phyloP scores from a whole-genome alignment of 1,140 invertebrate species.

The Cyclargus thomasi region DNA sequence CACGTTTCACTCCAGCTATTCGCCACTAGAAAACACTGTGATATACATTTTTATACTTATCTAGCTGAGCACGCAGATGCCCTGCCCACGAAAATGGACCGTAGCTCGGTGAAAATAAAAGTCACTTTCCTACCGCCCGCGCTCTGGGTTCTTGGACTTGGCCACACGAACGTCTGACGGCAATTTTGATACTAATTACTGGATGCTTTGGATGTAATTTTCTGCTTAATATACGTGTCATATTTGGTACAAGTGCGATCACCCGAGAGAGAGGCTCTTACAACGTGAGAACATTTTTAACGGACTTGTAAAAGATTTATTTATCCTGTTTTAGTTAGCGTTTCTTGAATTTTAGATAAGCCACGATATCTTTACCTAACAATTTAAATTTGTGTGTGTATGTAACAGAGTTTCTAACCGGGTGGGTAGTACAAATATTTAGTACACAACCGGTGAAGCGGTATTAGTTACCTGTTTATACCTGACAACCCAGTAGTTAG shows the following conservation, averaged over 20 bases:
- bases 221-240: conserved; percentile 3
- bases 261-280: background rate
- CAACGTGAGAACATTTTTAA: background rate
- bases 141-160: conserved; percentile 9
- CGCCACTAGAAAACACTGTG: conserved; percentile 52
- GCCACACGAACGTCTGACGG: conserved; percentile 13
- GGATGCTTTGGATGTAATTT: background rate
- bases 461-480: no score
- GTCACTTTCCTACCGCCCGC: conserved; percentile 35
- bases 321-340: no score
- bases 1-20: conserved; percentile 69
- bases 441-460: no score
- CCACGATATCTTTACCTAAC: no score
- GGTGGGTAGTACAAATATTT: no score
- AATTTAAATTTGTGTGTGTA: no score
- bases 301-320: no score
- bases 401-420: no score
- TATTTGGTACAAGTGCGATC: background rate
- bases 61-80: conserved; percentile 40
- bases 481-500: no score
- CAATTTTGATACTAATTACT: conserved; percentile 11
- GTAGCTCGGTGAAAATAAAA: conserved; percentile 51
- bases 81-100: conserved; percentile 39
- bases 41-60: conserved; percentile 60
- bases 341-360: no score